Conservation (phyloP, 2,888 invertebrate genomes). For the Pomacea canaliculata region DNA sequence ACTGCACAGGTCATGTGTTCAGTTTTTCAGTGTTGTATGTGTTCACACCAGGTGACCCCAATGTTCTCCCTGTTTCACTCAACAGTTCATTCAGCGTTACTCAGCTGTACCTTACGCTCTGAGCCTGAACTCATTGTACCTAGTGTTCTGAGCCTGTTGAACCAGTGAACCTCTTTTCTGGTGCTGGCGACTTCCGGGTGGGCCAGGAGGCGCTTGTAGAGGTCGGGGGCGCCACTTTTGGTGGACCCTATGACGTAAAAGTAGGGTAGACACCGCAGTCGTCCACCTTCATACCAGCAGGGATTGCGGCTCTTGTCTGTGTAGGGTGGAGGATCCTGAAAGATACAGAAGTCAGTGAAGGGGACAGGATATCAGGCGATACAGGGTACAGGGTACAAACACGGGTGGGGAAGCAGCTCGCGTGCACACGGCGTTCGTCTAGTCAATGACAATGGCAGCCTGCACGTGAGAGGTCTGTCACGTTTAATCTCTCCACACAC, state of each 20-base stretch:
- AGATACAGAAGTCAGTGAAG: neutral
- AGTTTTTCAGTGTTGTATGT: neutral
- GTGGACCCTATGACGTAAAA: constrained; percentile 22
- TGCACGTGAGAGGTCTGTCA: no score
- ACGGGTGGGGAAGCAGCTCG: no score
- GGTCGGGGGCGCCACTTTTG: constrained; percentile 17
- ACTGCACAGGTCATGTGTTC: no score
- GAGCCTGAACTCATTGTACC: neutral
- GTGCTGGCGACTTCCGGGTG: constrained; percentile 15
- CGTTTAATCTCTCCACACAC: no score
- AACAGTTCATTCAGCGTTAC: no score
- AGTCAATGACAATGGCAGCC: no score
- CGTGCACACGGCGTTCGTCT: no score
- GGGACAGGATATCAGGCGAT: neutral
- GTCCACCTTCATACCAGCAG: constrained; percentile 21
- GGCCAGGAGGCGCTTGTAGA: neutral
- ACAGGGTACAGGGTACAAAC: neutral
- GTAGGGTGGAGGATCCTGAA: constrained; percentile 4
- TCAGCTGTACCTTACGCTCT: no score
- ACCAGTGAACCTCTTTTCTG: constrained; percentile 22
- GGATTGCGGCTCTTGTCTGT: constrained; percentile 19
- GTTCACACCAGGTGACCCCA: no score
- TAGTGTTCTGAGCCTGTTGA: constrained; percentile 14
- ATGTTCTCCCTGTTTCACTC: no score
- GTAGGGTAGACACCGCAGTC: constrained; percentile 16